phyloP scores from a whole-genome alignment of 2,888 invertebrate species.

The Pammene fasciana region DNA sequence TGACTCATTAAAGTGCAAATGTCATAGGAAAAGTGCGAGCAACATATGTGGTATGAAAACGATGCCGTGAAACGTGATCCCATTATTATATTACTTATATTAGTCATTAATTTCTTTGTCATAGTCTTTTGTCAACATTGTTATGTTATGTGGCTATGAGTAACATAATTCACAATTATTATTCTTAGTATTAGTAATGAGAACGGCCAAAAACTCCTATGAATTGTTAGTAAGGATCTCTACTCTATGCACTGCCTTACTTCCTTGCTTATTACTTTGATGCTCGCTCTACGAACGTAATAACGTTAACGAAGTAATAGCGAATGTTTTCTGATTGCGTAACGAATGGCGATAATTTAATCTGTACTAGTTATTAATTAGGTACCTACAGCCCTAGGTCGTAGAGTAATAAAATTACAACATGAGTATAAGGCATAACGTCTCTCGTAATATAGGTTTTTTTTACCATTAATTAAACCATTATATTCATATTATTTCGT shows the following conservation, averaged over 20 bases:
- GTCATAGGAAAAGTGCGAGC: slow-evolving; percentile 23
- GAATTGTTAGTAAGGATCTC: too few relatives aligned
- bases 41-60: slow-evolving; percentile 18
- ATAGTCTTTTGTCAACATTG: slow-evolving; percentile 14
- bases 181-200: slow-evolving; percentile 9
- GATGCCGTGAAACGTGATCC: slow-evolving; percentile 35
- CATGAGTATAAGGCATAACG: slow-evolving; percentile 18
- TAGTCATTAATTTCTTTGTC: slow-evolving; percentile 41
- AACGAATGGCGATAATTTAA: slow-evolving; percentile 18
- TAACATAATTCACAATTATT: slow-evolving; percentile 23
- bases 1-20: slow-evolving; percentile 13
- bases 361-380: slow-evolving; percentile 31
- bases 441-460: slow-evolving; percentile 5
- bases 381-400: slow-evolving; percentile 16
- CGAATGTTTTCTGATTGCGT: slow-evolving; percentile 15
- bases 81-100: slow-evolving; percentile 22
- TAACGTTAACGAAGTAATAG: not conserved
- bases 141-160: slow-evolving; percentile 18
- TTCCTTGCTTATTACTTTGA: not conserved
- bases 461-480: slow-evolving; percentile 4
- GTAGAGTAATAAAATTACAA: slow-evolving; percentile 23
- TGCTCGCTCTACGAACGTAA: not conserved
- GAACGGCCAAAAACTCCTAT: slow-evolving; percentile 11
- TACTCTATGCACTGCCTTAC: not conserved
- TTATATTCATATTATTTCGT: not conserved